Base-by-base conservation (phyloP, 2,113 vertebrate species). In the Aptenodytes forsteri region DNA sequence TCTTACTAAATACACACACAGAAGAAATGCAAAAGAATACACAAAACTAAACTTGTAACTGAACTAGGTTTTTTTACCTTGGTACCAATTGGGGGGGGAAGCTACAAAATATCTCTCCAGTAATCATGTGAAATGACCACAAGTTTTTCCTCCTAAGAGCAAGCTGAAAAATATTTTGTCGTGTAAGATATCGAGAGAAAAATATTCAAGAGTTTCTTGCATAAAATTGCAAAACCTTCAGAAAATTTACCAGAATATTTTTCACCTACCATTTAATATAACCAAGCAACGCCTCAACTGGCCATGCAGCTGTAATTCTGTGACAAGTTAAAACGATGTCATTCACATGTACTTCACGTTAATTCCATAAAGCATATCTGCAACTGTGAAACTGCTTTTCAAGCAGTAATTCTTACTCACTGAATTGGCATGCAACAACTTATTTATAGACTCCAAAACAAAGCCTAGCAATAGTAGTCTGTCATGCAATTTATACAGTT, bases 371-470 rank as follows among this genome's bases (percentile, higher is more conserved):
- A 56, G 66, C 30, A 0, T 38, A 80, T 66, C 87, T 73, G 82
- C 75, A 85, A 86, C 83, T 54, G 78, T 23, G 44, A 83, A 96
- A 80, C 61, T 88, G 71, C 62, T 93, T 76, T 83, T 80, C 66
- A 50, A 92, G 80, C 76, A 90, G 72, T 55, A 86, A 75, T 89
- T 58, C 83, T 92, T 95, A 92, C 85, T 95, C 95, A 95, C 29
- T 66, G 54, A 95, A 85, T 4, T 90, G 87, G 94, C 76, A 92
- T 81, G 89, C 92, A 71, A 50, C 83, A 71, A 73, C 76, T 93
- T 93, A 96, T 96, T 96, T 95, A 97, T 87, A 97, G 93, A 62
- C 61, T 83, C 58, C 76, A 62, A 83, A 97, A 90, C 85, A 96
- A 95, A 94, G 90, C 76, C 89, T 56, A 92, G 90, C 88, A 97